Evolutionary conservation across 2,888 invertebrate species (phyloP).

Genomic region (Charanyca ferruginea): DNA sequence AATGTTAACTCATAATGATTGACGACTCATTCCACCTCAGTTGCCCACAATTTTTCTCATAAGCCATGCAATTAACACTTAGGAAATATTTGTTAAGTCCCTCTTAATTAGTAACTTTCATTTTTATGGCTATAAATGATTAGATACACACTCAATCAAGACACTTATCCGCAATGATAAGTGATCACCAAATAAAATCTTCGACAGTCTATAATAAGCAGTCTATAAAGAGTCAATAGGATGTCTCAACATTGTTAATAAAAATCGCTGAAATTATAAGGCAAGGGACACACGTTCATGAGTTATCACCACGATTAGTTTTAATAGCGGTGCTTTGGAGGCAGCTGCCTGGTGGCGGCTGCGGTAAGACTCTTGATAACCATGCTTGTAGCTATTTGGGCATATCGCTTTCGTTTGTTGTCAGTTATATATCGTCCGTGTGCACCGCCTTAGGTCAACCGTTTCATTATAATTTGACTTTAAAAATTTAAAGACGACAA

Average conservation of each 20-base stretch:
- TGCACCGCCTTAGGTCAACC: slow-evolving; percentile 29
- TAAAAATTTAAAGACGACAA: too few species aligned
- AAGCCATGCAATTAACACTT: slow-evolving; percentile 81
- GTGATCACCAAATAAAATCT: slow-evolving; percentile 56
- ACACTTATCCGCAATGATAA: slow-evolving; percentile 51
- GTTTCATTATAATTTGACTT: slow-evolving; percentile 19
- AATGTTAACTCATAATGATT: slow-evolving; percentile 76
- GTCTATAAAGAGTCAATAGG: slow-evolving; percentile 69
- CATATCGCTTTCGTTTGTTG: slow-evolving; percentile 77
- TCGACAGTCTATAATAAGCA: slow-evolving; percentile 55
- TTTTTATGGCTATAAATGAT: slow-evolving; percentile 63
- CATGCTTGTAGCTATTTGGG: slow-evolving; percentile 77
- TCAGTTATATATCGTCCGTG: slow-evolving; percentile 72
- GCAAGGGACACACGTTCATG: slow-evolving; percentile 75
- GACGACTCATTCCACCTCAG: slow-evolving; percentile 74
- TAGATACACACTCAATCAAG: slow-evolving; percentile 64
- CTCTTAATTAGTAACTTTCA: slow-evolving; percentile 71
- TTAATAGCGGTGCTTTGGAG: slow-evolving; percentile 80
- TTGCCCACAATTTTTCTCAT: slow-evolving; percentile 72
- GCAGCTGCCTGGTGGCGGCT: slow-evolving; percentile 71
- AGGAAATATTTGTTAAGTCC: slow-evolving; percentile 72
- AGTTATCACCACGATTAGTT: slow-evolving; percentile 85
- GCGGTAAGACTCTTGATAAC: slow-evolving; percentile 71
- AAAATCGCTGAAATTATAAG: slow-evolving; percentile 87
- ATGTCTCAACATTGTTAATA: slow-evolving; percentile 79